A percentile compares a stretch with the other conserved stretches of the same genome.
Evolutionary conservation across 2,113 vertebrate genomes (phyloP).

Genomic region (Meles meles): DNA sequence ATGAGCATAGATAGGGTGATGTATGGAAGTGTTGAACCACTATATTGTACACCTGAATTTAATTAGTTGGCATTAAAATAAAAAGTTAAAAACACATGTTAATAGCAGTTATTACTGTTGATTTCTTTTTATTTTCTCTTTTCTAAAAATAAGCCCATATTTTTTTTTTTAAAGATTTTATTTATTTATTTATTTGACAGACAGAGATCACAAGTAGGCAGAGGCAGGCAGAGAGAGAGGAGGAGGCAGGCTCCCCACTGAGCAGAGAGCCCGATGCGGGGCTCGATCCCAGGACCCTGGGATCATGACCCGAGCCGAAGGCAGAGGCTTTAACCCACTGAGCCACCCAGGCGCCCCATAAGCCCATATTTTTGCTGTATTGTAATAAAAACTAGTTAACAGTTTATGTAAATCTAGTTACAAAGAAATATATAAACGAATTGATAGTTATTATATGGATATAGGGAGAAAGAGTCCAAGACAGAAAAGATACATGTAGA

Average conservation of each 20-base stretch:
- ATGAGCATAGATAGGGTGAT: not conserved
- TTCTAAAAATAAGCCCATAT: not conserved
- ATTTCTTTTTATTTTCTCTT: not conserved
- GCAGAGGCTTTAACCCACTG: too few species aligned
- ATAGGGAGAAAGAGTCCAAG: not conserved
- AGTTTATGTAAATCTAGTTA: not conserved
- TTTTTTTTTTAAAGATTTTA: too few species aligned
- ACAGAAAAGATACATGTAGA: not conserved
- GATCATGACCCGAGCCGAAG: too few species aligned
- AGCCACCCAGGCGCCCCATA: too few species aligned
- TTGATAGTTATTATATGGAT: not conserved
- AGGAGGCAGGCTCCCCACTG: too few species aligned
- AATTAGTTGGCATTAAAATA: not conserved
- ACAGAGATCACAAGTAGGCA: too few species aligned
- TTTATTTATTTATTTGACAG: too few species aligned
- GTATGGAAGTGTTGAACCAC: not conserved
- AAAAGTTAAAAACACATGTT: not conserved
- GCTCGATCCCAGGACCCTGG: too few species aligned
- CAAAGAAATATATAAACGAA: not conserved
- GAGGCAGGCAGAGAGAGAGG: too few species aligned
- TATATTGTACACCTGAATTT: not conserved
- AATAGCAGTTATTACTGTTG: not conserved
- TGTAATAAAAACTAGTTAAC: not conserved
- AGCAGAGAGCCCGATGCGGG: too few species aligned
- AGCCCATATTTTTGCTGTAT: not conserved